phyloP scores from a whole-genome alignment of 2,888 invertebrate genomes.

The Isotomurus palustris region DNA sequence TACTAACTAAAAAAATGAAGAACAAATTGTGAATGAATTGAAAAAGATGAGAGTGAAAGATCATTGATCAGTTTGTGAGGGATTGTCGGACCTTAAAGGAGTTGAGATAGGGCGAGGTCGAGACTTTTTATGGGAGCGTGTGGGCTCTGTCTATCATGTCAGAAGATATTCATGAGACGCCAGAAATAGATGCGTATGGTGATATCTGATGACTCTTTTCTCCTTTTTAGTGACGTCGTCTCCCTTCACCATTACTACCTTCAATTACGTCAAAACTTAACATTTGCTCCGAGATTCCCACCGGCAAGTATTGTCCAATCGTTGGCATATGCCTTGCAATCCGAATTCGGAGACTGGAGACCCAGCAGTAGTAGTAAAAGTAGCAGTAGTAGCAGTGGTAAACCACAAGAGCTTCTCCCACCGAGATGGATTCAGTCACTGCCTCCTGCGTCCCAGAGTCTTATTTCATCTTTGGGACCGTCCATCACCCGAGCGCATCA shows the following conservation, averaged over 20 bases:
- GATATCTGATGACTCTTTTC: no score
- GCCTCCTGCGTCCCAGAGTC: no score
- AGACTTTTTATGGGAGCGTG: no score
- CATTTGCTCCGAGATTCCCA: conserved; percentile 48
- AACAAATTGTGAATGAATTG: not conserved
- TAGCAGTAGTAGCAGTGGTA: conserved; percentile 7
- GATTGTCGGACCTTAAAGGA: not conserved
- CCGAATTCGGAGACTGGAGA: conserved; percentile 45
- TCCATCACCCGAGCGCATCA: conserved; percentile 40
- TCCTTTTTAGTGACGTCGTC: conserved; percentile 80
- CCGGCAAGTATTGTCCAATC: conserved; percentile 41
- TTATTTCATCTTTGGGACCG: conserved; percentile 29
- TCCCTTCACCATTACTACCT: conserved; percentile 91
- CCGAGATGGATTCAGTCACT: conserved; percentile 38
- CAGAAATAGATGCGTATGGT: no score
- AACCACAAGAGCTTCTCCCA: conserved; percentile 30
- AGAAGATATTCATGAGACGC: no score
- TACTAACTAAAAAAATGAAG: conserved; percentile 1
- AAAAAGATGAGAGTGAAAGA: not conserved
- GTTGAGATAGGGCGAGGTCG: conserved; percentile 14
- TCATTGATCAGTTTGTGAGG: not conserved
- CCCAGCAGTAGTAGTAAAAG: no score
- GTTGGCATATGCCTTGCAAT: conserved; percentile 43
- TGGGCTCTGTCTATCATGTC: no score
- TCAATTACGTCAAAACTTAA: conserved; percentile 83